phyloP scores from a whole-genome alignment of 2,888 invertebrate genomes.

The Rotaria sp. region DNA sequence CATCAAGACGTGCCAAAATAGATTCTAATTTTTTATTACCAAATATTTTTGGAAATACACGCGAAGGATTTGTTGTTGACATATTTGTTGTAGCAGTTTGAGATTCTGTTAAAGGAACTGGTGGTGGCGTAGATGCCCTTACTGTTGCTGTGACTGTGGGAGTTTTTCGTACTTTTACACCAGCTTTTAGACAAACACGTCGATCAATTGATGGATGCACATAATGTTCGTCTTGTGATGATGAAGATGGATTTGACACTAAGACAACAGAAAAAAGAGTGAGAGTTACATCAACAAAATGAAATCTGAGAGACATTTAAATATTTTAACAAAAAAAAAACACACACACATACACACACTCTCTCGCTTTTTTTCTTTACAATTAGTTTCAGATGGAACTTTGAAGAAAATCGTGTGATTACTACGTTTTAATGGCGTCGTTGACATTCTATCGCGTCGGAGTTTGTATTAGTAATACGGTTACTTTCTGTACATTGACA shows the following conservation, averaged over 20 bases:
- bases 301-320: too few species aligned
- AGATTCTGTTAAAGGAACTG: neutral
- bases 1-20: slow-evolving; percentile 37
- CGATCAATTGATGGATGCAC: slow-evolving; percentile 39
- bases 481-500: neutral
- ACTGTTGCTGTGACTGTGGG: neutral
- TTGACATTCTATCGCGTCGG: neutral
- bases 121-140: neutral
- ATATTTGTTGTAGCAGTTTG: neutral
- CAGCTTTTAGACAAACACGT: slow-evolving; percentile 36
- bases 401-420: neutral
- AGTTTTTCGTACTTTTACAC: slow-evolving; percentile 24
- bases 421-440: neutral
- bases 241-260: slow-evolving; percentile 11
- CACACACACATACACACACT: too few species aligned
- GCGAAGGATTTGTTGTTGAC: neutral
- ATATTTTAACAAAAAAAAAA: too few species aligned
- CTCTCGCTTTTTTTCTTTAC: neutral
- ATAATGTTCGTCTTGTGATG: slow-evolving; percentile 32
- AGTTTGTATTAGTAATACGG: neutral
- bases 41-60: slow-evolving; percentile 34
- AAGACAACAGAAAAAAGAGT: neutral
- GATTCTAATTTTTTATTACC: slow-evolving; percentile 39
- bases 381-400: neutral
- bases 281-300: too few species aligned